These are phyloP conservation scores for Pandemis cinnamomeana DNA, from an alignment of 2,888 invertebrate species.

Conservation along the genomic window DNA sequence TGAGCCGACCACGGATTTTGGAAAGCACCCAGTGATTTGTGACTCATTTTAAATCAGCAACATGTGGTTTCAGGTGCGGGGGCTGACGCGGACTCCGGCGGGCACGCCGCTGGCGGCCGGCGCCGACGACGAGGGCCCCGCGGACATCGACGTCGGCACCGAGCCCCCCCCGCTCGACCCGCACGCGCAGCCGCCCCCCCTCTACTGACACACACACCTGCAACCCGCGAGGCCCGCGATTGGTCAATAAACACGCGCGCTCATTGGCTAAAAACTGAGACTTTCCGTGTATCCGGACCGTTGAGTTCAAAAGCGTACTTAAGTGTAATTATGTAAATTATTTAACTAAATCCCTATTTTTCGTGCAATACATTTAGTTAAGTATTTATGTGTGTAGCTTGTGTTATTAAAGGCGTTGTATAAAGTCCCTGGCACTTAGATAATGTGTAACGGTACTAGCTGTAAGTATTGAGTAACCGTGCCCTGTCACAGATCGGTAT, in stretches of 20 bases:
- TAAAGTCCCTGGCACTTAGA: constrained; percentile 62
- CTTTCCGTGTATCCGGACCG: constrained; percentile 40
- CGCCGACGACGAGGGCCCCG: constrained; percentile 70
- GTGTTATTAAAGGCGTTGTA: constrained; percentile 72
- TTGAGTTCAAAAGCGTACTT: constrained; percentile 48
- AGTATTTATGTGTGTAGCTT: constrained; percentile 80
- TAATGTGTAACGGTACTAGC: constrained; percentile 35
- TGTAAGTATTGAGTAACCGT: constrained; percentile 28
- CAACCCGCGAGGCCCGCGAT: constrained; percentile 8
- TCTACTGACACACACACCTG: constrained; percentile 52
- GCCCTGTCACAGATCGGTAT: constrained; percentile 34
- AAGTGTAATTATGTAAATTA: constrained; percentile 82
- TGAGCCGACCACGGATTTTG: no score
- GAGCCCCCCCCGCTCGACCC: constrained; percentile 72
- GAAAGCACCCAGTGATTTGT: no score
- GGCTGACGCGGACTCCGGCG: constrained; percentile 58
- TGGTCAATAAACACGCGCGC: constrained; percentile 35
- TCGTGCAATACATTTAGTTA: constrained; percentile 83
- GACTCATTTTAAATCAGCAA: neutral
- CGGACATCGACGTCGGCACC: constrained; percentile 82
- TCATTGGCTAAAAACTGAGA: constrained; percentile 28
- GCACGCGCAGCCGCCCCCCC: constrained; percentile 49
- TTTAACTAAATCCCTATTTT: constrained; percentile 66
- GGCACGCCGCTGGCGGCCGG: constrained; percentile 50
- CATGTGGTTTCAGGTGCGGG: constrained; percentile 66